Evolutionary conservation across 2,113 vertebrate species (phyloP).

Genomic region (Arothron firmamentum): DNA sequence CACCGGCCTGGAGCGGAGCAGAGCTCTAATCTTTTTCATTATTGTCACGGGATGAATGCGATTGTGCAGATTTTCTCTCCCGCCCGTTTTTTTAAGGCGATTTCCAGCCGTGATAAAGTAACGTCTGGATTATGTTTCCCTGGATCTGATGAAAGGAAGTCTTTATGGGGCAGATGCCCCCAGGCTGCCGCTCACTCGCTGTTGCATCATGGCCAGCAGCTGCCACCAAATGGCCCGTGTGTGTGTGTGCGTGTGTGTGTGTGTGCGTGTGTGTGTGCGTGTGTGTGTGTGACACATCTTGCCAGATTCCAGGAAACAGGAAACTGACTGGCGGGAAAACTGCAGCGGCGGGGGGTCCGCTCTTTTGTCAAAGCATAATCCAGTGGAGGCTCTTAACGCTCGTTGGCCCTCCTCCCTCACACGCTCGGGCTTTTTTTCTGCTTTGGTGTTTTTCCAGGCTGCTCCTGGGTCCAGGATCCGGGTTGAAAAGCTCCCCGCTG

Average conservation of each 20-base stretch:
- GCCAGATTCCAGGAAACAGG: constrained; percentile 65
- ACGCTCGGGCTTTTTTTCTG: neutral
- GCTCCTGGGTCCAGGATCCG: neutral
- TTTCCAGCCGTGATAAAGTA: constrained; percentile 43
- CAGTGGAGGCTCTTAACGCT: constrained; percentile 32
- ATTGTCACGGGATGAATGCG: constrained; percentile 33
- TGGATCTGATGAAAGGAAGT: constrained; percentile 54
- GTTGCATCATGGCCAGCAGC: constrained; percentile 61
- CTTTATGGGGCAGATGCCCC: constrained; percentile 52
- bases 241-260: constrained; percentile 30
- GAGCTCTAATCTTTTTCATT: constrained; percentile 14
- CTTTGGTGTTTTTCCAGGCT: no score
- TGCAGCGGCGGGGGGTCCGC: constrained; percentile 39
- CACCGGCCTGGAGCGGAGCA: no score
- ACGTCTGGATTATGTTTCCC: constrained; percentile 53
- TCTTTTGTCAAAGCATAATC: constrained; percentile 62
- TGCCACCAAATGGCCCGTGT: constrained; percentile 38
- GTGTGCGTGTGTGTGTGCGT: constrained; percentile 30
- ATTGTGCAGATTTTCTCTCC: constrained; percentile 24
- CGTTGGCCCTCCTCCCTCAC: neutral
- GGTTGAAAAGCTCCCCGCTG: neutral
- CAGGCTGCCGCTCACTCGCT: constrained; percentile 26
- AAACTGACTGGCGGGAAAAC: constrained; percentile 66
- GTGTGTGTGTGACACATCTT: constrained; percentile 24
- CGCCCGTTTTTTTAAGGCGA: constrained; percentile 40